A percentile compares a stretch with the other conserved stretches of the same genome.
These are phyloP conservation scores for Acipenser transmontanus DNA, from an alignment of 2,797 vertebrate species.

Conservation along the genomic window DNA sequence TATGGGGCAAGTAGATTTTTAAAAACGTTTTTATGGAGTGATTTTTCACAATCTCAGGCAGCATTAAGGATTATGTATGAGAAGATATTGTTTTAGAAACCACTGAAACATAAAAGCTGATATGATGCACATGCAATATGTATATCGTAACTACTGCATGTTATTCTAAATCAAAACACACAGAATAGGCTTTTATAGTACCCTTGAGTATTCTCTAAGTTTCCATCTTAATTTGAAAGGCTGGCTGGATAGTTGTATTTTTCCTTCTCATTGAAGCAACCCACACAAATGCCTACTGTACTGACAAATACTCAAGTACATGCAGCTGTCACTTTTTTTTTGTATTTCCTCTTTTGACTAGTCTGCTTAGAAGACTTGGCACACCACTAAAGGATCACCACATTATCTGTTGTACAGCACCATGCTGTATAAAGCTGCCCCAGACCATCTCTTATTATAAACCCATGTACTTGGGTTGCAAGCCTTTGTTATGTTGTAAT, in stretches of 20 bases:
- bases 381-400: conserved; percentile 56
- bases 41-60: too few relatives aligned
- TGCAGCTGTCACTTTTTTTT: conserved; percentile 56
- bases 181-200: background rate
- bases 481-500: conserved; percentile 59
- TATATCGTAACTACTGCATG: too few relatives aligned
- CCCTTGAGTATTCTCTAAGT: background rate
- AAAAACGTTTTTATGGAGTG: too few relatives aligned
- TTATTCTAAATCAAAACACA: too few relatives aligned
- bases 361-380: conserved; percentile 48
- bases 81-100: too few relatives aligned
- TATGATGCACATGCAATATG: too few relatives aligned
- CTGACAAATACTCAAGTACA: conserved; percentile 53
- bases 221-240: background rate
- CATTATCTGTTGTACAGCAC: conserved; percentile 47
- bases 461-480: conserved; percentile 5
- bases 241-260: background rate
- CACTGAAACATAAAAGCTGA: too few relatives aligned
- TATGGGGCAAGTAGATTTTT: too few relatives aligned
- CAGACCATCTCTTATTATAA: background rate
- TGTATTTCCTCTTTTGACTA: conserved; percentile 30
- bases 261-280: conserved; percentile 19
- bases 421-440: conserved; percentile 34
- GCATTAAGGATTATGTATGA: too few relatives aligned
- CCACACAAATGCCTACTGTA: conserved; percentile 35